Evolutionary conservation across 2,797 vertebrate species (phyloP).

Genomic region (Leptatherina wallacei): DNA sequence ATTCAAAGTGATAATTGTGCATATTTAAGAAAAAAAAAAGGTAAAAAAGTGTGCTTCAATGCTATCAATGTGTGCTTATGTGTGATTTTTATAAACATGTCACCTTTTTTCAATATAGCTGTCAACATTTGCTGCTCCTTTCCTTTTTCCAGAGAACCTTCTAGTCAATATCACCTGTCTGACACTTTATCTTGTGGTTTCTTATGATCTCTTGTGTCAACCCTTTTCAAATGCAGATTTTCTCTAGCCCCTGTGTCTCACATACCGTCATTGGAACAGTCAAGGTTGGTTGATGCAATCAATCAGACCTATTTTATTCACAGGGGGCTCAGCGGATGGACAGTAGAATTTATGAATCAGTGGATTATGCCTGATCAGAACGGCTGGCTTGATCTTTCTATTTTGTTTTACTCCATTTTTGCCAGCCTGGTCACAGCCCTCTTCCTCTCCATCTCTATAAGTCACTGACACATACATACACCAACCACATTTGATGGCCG

Average conservation of each 20-base stretch:
- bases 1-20: background rate
- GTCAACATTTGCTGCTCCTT: background rate
- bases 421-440: slow-evolving; percentile 22
- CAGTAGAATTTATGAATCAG: slow-evolving; percentile 45
- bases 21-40: background rate
- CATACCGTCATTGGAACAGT: slow-evolving; percentile 35
- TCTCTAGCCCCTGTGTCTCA: slow-evolving; percentile 14
- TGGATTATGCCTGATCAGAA: slow-evolving; percentile 49
- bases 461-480: slow-evolving; percentile 16
- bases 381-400: slow-evolving; percentile 37
- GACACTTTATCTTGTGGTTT: slow-evolving; percentile 17
- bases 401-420: slow-evolving; percentile 51
- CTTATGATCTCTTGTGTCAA: slow-evolving; percentile 9
- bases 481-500: slow-evolving; percentile 25
- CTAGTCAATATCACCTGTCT: slow-evolving; percentile 16
- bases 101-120: slow-evolving; percentile 25
- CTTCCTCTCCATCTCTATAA: slow-evolving; percentile 20
- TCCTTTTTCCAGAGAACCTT: slow-evolving; percentile 8
- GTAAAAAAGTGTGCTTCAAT: background rate
- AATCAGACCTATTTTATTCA: slow-evolving; percentile 58
- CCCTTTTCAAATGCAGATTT: slow-evolving; percentile 44
- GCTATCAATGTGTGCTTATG: background rate
- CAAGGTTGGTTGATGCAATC: slow-evolving; percentile 55
- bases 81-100: background rate
- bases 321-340: slow-evolving; percentile 42